Conservation (phyloP, 2,113 vertebrate genomes). For the Stegostoma tigrinum region DNA sequence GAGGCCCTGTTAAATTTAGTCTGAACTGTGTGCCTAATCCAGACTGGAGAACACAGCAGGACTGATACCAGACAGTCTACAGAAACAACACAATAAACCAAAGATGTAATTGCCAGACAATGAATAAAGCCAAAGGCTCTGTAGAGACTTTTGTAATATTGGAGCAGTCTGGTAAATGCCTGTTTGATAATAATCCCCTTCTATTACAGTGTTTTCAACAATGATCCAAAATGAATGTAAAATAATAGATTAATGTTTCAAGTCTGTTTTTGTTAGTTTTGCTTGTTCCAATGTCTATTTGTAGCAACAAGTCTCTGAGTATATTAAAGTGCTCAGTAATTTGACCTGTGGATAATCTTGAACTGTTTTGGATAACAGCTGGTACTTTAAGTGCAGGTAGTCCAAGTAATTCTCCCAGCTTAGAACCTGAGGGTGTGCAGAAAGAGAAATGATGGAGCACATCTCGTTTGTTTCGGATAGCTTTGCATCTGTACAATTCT, state of each 20-base stretch:
- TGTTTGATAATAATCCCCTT: neutral
- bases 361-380: neutral
- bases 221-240: neutral
- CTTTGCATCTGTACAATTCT: neutral
- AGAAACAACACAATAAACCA: neutral
- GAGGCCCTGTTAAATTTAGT: neutral
- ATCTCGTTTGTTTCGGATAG: neutral
- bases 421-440: neutral
- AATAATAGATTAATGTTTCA: slow-evolving; percentile 1
- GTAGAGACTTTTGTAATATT: neutral
- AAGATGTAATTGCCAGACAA: neutral
- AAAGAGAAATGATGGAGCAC: neutral
- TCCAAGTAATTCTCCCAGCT: neutral
- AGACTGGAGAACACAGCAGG: neutral
- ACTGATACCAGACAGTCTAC: neutral
- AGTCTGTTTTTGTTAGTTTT: neutral
- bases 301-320: neutral
- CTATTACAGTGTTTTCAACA: neutral
- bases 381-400: neutral
- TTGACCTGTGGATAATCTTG: neutral
- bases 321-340: neutral
- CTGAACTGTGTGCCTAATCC: neutral
- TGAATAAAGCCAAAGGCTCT: neutral
- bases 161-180: neutral
- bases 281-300: neutral